Evolutionary conservation across 1,140 invertebrate genomes (phyloP), one percentile per base, ranked within the genome.

Genomic region (Drosophila burlai): DNA sequence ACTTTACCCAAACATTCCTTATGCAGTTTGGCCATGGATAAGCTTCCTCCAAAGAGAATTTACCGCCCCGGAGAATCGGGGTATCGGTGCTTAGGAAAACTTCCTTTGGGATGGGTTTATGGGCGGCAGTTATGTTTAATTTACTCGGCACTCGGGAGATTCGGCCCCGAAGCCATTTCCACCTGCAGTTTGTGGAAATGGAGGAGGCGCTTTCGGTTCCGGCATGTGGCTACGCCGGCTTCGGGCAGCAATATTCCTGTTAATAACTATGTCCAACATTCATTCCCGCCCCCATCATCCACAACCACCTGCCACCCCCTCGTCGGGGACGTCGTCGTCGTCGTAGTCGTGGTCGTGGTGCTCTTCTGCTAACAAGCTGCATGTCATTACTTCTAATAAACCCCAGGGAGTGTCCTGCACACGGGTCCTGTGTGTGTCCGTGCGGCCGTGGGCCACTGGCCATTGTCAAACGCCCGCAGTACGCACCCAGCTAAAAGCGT

Each of bases 331-430:
- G 24, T 46, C 40, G 29, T 18, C 1, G n/a, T 21, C 1, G 34
- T 54, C 40, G 29, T 18, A 0, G 29, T 24, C 7, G 34, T 54
- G 2, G 31, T 38, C 15, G 1, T 24, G 3, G 11, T 36, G 34
- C 55, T 61, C 24, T 63, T 63, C 31, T 38, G 50, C 83, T 72
- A 83, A 76, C 77, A 80, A 80, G 84, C 68, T 61, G 60, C 61
- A 76, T 64, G 80, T 76, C 84, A 84, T 87, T 84, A 87, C 78
- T 90, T 90, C 76, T 87, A 84, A 87, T 87, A 87, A 90, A 87
- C 66, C 55, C 75, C 29, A 69, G 67, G 76, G 76, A 63, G 66
- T 43, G 74, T 60, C 52, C 52, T 66, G 49, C 69, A 73, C 45
- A 47, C 47, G 52, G 40, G 61, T 62, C 52, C 24, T 52, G 50